phyloP scores from a whole-genome alignment of 2,888 invertebrate species.

The Caenorhabditis panamensis region DNA sequence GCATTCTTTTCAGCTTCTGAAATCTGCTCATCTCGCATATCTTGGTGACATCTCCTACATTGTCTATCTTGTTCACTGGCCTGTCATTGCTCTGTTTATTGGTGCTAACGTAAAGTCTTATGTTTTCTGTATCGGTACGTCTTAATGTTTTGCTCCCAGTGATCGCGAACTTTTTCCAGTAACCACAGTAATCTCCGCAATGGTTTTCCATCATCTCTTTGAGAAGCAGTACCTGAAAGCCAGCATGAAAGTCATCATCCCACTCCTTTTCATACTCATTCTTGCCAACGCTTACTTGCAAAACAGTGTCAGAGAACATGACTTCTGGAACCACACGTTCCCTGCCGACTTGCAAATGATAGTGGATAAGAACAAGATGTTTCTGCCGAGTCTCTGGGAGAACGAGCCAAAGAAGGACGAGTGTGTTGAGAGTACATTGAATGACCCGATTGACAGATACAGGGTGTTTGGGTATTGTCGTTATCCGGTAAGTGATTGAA shows the following conservation, averaged over 20 bases:
- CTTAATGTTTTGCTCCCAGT: background rate
- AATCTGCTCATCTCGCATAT: constrained; percentile 13
- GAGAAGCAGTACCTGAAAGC: constrained; percentile 38
- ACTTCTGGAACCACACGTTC: constrained; percentile 30
- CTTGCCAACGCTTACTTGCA: constrained; percentile 24
- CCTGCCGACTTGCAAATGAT: constrained; percentile 18
- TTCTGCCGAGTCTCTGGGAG: constrained; percentile 13
- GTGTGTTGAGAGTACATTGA: constrained; percentile 25
- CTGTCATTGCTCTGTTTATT: constrained; percentile 26
- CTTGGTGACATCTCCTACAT: constrained; percentile 41
- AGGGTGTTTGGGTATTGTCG: constrained; percentile 28
- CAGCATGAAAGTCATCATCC: constrained; percentile 12
- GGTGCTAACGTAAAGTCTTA: background rate
- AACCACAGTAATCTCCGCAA: constrained; percentile 3
- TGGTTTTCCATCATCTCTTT: constrained; percentile 37
- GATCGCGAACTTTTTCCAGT: background rate
- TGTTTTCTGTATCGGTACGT: constrained; percentile 23
- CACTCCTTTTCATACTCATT: constrained; percentile 22
- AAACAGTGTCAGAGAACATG: constrained; percentile 35
- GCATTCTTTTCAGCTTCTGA: constrained; percentile 14
- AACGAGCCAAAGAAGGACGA: constrained; percentile 5
- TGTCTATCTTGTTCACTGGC: constrained; percentile 49
- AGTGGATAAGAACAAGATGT: constrained; percentile 25
- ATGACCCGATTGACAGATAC: constrained; percentile 7
- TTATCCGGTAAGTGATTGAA: constrained; percentile 4